A percentile compares a stretch with the other conserved stretches of the same genome.
phyloP scores from a whole-genome alignment of 2,113 vertebrate species.

The Phodopus roborovskii region DNA sequence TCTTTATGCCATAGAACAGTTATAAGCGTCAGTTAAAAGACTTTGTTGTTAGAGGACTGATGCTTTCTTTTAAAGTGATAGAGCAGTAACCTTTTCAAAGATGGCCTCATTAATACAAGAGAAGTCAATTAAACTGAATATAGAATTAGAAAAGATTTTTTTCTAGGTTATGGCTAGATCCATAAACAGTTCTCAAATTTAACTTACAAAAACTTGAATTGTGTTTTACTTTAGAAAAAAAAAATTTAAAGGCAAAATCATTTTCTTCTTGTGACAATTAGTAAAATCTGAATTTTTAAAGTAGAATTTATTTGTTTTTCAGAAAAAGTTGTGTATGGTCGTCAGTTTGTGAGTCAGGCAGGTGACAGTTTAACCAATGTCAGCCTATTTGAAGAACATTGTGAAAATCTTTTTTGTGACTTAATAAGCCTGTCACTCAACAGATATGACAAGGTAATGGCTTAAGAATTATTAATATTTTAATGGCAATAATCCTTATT shows the following conservation, averaged over 20 bases:
- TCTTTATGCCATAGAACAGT: neutral
- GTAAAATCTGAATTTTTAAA: constrained; percentile 60
- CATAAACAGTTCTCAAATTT: constrained; percentile 40
- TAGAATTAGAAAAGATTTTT: neutral
- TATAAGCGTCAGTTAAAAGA: constrained; percentile 1
- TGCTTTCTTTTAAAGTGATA: neutral
- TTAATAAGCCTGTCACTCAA: constrained; percentile 92
- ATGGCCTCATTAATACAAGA: constrained; percentile 9
- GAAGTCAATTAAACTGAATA: neutral
- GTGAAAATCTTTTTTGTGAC: constrained; percentile 92
- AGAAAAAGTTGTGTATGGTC: constrained; percentile 96
- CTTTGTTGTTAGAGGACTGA: constrained; percentile 3
- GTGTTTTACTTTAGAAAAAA: neutral
- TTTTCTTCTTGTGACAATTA: constrained; percentile 54
- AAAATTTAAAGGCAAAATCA: neutral
- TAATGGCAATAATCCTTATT: constrained; percentile 1
- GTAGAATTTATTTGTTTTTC: constrained; percentile 72
- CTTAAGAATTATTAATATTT: constrained; percentile 64
- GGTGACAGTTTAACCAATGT: constrained; percentile 94
- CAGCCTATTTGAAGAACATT: constrained; percentile 95
- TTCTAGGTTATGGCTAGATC: neutral
- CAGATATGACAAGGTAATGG: constrained; percentile 94
- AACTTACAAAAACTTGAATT: constrained; percentile 44
- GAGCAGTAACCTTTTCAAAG: constrained; percentile 14
- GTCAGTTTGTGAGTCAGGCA: constrained; percentile 93